A percentile compares a stretch with the other conserved stretches of the same genome.
Conservation (phyloP, 2,113 vertebrate species). For the Amia ocellicauda region DNA sequence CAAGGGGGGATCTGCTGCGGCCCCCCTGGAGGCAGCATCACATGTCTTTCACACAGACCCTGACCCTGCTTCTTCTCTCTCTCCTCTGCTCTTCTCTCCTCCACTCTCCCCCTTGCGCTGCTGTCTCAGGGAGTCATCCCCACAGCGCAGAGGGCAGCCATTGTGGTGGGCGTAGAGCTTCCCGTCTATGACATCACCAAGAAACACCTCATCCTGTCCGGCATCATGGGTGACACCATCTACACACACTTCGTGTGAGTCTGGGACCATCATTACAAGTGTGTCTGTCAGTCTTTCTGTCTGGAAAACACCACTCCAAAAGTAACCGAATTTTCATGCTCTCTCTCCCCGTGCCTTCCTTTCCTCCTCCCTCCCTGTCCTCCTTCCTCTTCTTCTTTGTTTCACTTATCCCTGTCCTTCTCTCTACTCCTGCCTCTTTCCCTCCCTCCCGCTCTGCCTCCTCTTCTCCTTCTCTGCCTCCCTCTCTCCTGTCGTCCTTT, state of each 20-base stretch:
- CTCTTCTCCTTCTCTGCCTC: background rate
- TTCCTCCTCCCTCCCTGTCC: too few relatives aligned
- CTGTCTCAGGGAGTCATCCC: slow-evolving; percentile 66
- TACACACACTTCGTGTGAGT: slow-evolving; percentile 69
- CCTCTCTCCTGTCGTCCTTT: too few relatives aligned
- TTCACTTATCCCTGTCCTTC: too few relatives aligned
- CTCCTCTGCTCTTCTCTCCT: background rate
- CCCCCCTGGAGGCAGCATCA: too few relatives aligned
- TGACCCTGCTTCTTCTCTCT: too few relatives aligned
- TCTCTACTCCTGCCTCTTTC: too few relatives aligned
- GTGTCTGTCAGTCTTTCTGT: too few relatives aligned
- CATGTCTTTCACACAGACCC: too few relatives aligned
- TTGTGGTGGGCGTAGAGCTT: slow-evolving; percentile 74
- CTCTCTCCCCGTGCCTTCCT: too few relatives aligned
- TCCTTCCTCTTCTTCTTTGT: too few relatives aligned
- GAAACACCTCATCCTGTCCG: slow-evolving; percentile 70
- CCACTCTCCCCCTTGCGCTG: slow-evolving; percentile 7
- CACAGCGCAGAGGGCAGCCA: slow-evolving; percentile 73
- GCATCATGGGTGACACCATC: slow-evolving; percentile 71
- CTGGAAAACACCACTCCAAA: background rate
- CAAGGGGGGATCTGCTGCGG: background rate
- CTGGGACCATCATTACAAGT: background rate
- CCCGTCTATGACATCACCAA: slow-evolving; percentile 77
- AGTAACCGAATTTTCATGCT: background rate
- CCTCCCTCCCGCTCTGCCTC: background rate